Evolutionary conservation across 2,888 invertebrate genomes (phyloP), one percentile per base, ranked within the genome.

Genomic region (Amiota communis): DNA sequence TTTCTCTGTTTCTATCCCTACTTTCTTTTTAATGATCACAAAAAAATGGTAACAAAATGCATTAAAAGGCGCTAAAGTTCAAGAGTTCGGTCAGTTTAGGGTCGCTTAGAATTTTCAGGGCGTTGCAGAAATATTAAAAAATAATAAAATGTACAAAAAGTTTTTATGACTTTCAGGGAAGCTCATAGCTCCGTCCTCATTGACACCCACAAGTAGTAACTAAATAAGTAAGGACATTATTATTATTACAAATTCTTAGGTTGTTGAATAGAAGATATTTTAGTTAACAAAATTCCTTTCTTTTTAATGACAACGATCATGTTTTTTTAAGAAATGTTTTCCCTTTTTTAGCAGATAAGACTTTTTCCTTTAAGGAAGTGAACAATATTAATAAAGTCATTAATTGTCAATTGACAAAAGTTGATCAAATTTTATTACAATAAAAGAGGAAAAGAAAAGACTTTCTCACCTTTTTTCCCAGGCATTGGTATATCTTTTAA

Each of bases 271-370:
- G 8, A 36, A 36, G 36, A 36, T 36, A 6, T 36, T 6, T 36
- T 36, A 23, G 23, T 23, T 23, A 2, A 23, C 6, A 36, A 59
- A 15, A 15, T 9, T 10, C 8, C 1, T 59, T 20, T 20, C 57
- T 1, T 81, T 78, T 81, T 83, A 83, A 79, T 83, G 80, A 76
- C 77, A 77, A 82, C 79, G 81, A 83, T 83, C 83, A 84, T 84
- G 84, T 83, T 83, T 83, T 84, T 84, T 81, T 64, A 76, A 79
- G 0, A 6, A 36, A 36, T 36, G 64, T 78, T 80, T 80, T 74
- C 75, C 78, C 72, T 75, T 36, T 36, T 36, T 36, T 6, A 36
- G 0, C 71, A 74, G 77, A 77, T 77, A 77, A 77, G 77, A 68
- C 1, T 68, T 68, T 53, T 53, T 9, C 11, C 17, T 4, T 12